Evolutionary conservation across 2,888 invertebrate species (phyloP), one percentile per base, ranked within the genome.

Genomic region (Drosophila borborema): DNA sequence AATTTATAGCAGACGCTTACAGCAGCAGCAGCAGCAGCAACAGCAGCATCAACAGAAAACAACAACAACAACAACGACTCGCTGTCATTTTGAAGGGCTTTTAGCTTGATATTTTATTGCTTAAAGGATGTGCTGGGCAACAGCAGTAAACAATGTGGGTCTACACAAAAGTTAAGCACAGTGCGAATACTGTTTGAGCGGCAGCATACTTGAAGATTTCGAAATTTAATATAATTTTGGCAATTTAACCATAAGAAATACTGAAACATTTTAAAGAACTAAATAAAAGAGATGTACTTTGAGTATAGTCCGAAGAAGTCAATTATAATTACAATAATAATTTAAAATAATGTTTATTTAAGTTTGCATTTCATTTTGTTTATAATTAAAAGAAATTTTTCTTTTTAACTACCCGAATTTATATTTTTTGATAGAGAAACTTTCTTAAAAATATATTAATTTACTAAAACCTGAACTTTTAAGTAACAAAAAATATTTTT

Each of bases 31-130:
- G 31, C 58, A 65, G 23, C 62, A 51, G 12, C 72, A 77, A 12
- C 54, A 28, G 41, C 58, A 66, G 31, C 62, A 51, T 38, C 40
- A 55, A 38, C 61, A 72, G 41, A 61, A n/a, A 60, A 28, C 69
- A 64, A 46, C 59, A 64, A 56, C 59, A 64, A 56, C 23, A 81
- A 75, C 67, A 73, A 76, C 72, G 64, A 70, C 67, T 69, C 65
- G 62, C 81, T 78, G 82, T 79, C 85, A 81, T 85, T 85, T 82
- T 87, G 77, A 87, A 85, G 81, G 87, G 85, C 84, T 87, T 85
- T 85, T 85, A 82, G 86, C 82, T 77, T 81, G 74, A 72, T 83
- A 86, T 86, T 86, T 86, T 88, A 86, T 88, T 88, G 88, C 84
- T 86, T 88, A 83, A 86, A 88, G 80, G 80, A 82, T 86, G 67